A percentile compares a stretch with the other conserved stretches of the same genome.
Conservation (phyloP, 2,888 invertebrate species). For the Amphipyra berbera region DNA sequence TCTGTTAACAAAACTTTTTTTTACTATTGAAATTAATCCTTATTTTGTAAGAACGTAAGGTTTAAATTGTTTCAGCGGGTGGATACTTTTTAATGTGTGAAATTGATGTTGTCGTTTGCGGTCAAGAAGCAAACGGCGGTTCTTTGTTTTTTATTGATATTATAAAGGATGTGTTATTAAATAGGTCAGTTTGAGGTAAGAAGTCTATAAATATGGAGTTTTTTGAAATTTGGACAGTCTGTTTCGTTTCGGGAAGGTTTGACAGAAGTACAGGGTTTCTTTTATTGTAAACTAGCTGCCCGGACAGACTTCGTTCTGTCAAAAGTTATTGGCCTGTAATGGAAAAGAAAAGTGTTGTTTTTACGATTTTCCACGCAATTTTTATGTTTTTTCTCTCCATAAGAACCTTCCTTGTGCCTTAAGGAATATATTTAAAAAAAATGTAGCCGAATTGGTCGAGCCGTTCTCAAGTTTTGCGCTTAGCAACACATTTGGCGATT, state of each 20-base stretch:
- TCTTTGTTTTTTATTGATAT: slow-evolving; percentile 50
- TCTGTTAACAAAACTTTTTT: slow-evolving; percentile 8
- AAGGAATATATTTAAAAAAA: too few species aligned
- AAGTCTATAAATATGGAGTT: slow-evolving; percentile 40
- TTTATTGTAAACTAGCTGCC: too few species aligned
- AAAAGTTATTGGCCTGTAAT: too few species aligned
- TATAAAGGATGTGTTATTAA: slow-evolving; percentile 52
- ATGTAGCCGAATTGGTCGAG: too few species aligned
- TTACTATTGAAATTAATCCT: slow-evolving; percentile 2
- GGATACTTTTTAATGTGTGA: neutral
- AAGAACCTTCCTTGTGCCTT: too few species aligned
- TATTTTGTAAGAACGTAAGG: rapidly evolving
- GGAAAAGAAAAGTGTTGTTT: too few species aligned
- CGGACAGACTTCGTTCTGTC: too few species aligned
- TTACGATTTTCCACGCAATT: too few species aligned
- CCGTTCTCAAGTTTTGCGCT: too few species aligned
- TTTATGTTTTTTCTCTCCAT: too few species aligned
- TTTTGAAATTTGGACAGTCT: neutral
- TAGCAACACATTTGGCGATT: too few species aligned
- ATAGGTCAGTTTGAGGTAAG: slow-evolving; percentile 48
- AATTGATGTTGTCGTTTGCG: slow-evolving; percentile 60
- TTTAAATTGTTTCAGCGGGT: slow-evolving; percentile 2
- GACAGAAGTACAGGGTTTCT: too few species aligned
- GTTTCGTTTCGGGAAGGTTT: neutral
- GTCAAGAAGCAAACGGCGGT: slow-evolving; percentile 55